A percentile compares a stretch with the other conserved stretches of the same genome.
Evolutionary conservation across 53 echinoderm and acorn worm species (phyloP).

Genomic region (Temnopleurus reevesii): DNA sequence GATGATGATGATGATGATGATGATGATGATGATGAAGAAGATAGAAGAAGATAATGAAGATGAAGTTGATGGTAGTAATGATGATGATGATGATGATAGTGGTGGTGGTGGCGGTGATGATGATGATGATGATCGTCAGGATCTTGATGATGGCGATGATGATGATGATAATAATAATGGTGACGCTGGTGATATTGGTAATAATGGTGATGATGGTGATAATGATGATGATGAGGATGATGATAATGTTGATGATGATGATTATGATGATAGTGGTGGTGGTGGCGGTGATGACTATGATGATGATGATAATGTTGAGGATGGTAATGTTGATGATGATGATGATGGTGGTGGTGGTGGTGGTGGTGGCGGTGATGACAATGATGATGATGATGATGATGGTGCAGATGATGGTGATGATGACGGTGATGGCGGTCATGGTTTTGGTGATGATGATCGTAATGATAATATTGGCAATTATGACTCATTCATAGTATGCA

Average conservation of each 20-base stretch:
- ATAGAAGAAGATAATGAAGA: not conserved
- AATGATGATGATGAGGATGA: too few species aligned
- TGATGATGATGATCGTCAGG: not conserved
- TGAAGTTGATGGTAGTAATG: too few species aligned
- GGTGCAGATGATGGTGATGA: too few species aligned
- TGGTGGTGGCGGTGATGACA: not conserved
- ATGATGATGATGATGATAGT: not conserved
- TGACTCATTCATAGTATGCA: too few species aligned
- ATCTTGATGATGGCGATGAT: not conserved
- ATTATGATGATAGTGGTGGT: too few species aligned
- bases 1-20: not conserved
- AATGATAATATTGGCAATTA: too few species aligned
- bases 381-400: not conserved
- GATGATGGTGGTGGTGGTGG: not conserved
- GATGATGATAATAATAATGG: not conserved
- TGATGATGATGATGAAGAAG: not conserved
- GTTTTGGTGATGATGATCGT: too few species aligned
- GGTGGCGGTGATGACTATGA: too few species aligned
- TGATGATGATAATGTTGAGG: too few species aligned
- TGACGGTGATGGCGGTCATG: not conserved
- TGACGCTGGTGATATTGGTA: not conserved
- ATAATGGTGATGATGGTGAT: not conserved
- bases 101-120: not conserved
- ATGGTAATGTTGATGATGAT: not conserved
- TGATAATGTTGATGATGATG: too few species aligned